These are phyloP conservation scores for Chelonoidis abingdonii DNA, from an alignment of 2,113 vertebrate species.

Conservation along the genomic window DNA sequence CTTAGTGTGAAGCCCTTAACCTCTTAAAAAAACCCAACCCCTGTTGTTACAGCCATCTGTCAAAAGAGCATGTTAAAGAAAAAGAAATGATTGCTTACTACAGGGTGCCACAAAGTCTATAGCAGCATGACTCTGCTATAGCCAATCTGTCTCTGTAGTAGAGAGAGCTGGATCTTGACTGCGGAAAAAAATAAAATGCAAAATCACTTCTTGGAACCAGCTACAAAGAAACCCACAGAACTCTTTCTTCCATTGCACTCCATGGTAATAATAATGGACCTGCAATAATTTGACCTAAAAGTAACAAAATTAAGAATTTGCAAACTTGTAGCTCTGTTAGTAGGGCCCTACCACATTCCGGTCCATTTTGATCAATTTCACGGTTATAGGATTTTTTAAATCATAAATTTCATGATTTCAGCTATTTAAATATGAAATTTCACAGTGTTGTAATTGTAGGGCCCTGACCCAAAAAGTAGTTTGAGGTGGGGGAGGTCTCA, in stretches of 20 bases:
- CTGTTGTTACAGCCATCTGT: not conserved
- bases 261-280: not conserved
- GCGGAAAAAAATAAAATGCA: not conserved
- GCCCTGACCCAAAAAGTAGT: too few relatives aligned
- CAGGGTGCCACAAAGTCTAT: not conserved
- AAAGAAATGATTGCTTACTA: not conserved
- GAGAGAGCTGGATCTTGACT: not conserved
- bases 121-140: not conserved
- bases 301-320: not conserved
- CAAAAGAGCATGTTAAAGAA: not conserved
- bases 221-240: not conserved
- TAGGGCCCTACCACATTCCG: too few relatives aligned
- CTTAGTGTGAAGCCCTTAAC: conserved; percentile 9
- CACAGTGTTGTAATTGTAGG: too few relatives aligned
- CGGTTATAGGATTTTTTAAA: too few relatives aligned
- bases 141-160: not conserved
- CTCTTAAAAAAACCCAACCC: not conserved
- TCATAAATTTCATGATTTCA: too few relatives aligned
- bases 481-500: too few relatives aligned
- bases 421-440: too few relatives aligned
- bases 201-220: not conserved
- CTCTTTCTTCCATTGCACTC: not conserved
- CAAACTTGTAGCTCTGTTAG: not conserved
- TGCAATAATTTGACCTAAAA: not conserved
- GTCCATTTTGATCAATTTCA: too few relatives aligned